Evolutionary conservation across 2,113 vertebrate genomes (phyloP).

Genomic region (Pheucticus melanocephalus): DNA sequence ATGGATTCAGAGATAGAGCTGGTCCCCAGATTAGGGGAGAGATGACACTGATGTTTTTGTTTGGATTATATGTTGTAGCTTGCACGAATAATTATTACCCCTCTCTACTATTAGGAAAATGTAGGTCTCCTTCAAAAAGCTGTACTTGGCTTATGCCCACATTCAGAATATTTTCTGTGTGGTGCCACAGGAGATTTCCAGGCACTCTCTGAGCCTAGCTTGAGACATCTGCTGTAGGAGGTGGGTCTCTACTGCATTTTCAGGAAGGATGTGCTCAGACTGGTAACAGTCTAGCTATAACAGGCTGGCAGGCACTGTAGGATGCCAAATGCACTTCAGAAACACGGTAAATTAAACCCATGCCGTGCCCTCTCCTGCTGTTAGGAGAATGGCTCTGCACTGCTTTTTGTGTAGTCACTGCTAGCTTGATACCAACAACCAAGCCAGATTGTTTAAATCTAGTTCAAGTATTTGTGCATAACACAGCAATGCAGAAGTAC

Average conservation of each 20-base stretch:
- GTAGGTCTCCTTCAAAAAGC: background rate
- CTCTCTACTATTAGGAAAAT: background rate
- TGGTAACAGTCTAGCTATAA: background rate
- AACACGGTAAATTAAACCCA: background rate
- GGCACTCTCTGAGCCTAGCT: background rate
- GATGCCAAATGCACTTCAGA: background rate
- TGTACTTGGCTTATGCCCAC: background rate
- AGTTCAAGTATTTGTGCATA: constrained; percentile 1
- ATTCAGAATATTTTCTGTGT: background rate
- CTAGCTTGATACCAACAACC: background rate
- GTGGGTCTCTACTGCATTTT: background rate
- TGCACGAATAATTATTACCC: background rate
- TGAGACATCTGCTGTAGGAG: background rate
- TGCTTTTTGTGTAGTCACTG: background rate
- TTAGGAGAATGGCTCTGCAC: background rate
- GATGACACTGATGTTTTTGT: background rate
- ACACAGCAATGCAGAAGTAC: background rate
- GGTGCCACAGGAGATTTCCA: background rate
- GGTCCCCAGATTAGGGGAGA: background rate
- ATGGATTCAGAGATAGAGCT: background rate
- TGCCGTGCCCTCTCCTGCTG: background rate
- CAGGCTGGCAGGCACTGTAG: background rate
- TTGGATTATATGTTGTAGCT: background rate
- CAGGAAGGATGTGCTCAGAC: background rate
- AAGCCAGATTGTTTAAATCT: constrained; percentile 25